Conservation (phyloP, 2,113 vertebrate genomes). For the Mola mola region DNA sequence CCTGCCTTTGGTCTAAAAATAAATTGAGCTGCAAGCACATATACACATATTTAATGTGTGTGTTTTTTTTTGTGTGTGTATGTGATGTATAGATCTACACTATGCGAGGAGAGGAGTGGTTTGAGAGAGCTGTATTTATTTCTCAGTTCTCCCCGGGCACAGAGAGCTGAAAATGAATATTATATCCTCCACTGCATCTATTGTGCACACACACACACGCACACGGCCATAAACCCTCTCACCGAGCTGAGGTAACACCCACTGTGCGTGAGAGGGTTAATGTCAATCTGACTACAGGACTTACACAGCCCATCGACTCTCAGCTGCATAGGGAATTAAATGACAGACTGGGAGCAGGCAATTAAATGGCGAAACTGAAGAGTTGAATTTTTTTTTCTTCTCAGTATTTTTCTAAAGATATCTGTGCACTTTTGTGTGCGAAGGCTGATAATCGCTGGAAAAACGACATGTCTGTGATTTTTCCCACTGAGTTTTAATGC, state of each 20-base stretch:
- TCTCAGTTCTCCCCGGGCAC: constrained; percentile 19
- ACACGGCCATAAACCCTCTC: constrained; percentile 7
- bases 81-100: constrained; percentile 16
- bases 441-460: constrained; percentile 34
- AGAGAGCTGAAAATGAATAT: constrained; percentile 62
- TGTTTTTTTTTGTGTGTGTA: constrained; percentile 13
- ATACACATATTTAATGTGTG: constrained; percentile 48
- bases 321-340: constrained; percentile 51
- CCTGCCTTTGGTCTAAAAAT: constrained; percentile 79
- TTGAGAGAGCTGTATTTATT: constrained; percentile 37
- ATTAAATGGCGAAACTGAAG: constrained; percentile 54
- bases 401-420: constrained; percentile 28
- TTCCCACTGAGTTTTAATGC: constrained; percentile 19
- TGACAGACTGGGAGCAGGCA: constrained; percentile 45
- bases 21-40: constrained; percentile 58
- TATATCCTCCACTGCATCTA: not conserved
- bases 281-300: constrained; percentile 36
- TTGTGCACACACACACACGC: constrained; percentile 10
- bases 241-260: constrained; percentile 7
- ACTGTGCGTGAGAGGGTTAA: constrained; percentile 27
- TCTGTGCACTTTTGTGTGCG: constrained; percentile 1
- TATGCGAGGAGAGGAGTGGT: constrained; percentile 4
- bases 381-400: constrained; percentile 26
- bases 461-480: not conserved
- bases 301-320: constrained; percentile 24